A percentile compares a stretch with the other conserved stretches of the same genome.
Evolutionary conservation across 1,140 invertebrate species (phyloP).

Genomic region (Zaprionus kolodkinae): DNA sequence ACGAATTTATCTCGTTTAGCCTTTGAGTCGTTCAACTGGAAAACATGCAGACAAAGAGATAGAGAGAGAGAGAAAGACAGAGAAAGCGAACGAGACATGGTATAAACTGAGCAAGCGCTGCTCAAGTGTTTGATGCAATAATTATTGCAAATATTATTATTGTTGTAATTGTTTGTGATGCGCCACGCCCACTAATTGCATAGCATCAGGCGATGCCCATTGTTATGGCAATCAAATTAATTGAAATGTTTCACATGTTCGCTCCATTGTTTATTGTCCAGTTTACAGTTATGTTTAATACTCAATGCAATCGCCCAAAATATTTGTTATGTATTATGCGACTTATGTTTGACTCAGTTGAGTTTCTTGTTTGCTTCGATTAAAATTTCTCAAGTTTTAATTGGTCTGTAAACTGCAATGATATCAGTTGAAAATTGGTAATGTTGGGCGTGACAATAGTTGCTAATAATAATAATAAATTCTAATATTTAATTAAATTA

Average conservation of each 20-base stretch:
- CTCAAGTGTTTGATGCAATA: constrained; percentile 19
- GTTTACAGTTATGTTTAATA: constrained; percentile 30
- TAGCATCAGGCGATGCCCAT: neutral
- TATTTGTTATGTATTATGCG: neutral
- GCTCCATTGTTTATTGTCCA: constrained; percentile 39
- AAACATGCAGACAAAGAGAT: neutral
- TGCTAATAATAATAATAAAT: no score
- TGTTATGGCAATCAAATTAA: constrained; percentile 32
- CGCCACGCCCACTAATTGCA: constrained; percentile 22
- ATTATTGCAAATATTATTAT: constrained; percentile 36
- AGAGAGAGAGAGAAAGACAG: neutral
- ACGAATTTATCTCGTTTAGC: constrained; percentile 34
- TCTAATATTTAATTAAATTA: no score
- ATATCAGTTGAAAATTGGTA: neutral
- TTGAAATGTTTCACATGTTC: constrained; percentile 34
- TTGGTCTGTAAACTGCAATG: neutral
- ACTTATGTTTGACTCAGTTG: neutral
- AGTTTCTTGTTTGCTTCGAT: neutral
- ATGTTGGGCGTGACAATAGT: no score
- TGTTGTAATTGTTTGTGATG: constrained; percentile 44
- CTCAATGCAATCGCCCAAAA: constrained; percentile 15
- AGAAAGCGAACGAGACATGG: neutral
- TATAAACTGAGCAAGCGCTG: neutral
- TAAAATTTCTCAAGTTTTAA: neutral
- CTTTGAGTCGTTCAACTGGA: constrained; percentile 9